phyloP scores from a whole-genome alignment of 2,888 invertebrate species.

The Acleris holmiana region DNA sequence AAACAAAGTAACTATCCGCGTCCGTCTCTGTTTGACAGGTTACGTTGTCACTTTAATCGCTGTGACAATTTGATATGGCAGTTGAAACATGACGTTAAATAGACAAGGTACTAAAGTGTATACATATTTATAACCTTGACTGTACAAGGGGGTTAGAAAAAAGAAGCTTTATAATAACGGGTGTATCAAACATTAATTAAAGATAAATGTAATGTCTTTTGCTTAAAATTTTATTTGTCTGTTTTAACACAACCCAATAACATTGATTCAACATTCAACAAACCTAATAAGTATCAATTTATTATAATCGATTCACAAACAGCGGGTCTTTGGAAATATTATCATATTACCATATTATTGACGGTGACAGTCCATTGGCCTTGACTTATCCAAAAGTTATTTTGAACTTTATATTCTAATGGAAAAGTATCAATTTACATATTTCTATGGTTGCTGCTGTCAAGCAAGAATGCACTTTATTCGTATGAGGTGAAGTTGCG shows the following conservation, averaged over 20 bases:
- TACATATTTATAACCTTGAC: no score
- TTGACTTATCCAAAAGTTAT: slow-evolving; percentile 41
- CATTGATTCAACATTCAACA: slow-evolving; percentile 20
- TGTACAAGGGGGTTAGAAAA: no score
- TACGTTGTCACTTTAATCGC: no score
- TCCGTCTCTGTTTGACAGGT: no score
- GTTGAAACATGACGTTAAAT: no score
- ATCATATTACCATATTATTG: slow-evolving; percentile 45
- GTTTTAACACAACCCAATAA: slow-evolving; percentile 10
- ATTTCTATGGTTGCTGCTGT: neutral
- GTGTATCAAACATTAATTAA: no score
- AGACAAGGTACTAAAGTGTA: no score
- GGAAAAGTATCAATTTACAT: slow-evolving; percentile 15
- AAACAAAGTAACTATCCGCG: no score
- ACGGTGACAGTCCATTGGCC: slow-evolving; percentile 46
- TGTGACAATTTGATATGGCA: no score
- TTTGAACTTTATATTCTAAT: slow-evolving; percentile 27
- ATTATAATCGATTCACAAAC: slow-evolving; percentile 28
- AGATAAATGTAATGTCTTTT: no score
- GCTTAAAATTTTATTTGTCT: slow-evolving; percentile 15
- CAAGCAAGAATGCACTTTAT: slow-evolving; percentile 30
- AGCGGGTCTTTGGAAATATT: slow-evolving; percentile 42
- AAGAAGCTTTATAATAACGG: no score
- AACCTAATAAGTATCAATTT: slow-evolving; percentile 22
- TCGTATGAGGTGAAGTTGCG: slow-evolving; percentile 18